Base-by-base conservation (phyloP, 2,888 invertebrate genomes). In the Carcina quercana region DNA sequence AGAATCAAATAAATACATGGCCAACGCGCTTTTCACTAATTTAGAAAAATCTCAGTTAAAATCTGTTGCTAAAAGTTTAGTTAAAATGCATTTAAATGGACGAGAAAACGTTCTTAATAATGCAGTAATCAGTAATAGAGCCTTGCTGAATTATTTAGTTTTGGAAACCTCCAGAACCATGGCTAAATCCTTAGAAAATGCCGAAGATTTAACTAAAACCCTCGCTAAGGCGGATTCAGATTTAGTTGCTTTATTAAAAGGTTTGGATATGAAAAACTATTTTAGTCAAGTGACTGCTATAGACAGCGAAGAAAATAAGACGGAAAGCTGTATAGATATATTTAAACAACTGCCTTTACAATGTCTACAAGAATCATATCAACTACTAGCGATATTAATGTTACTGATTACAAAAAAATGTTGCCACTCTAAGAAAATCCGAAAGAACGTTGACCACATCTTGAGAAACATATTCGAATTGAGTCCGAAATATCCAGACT, bases 301-400 rank as follows among this genome's bases (percentile, higher is more conserved):
- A 43, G 40, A 50, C 19, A 47, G 59, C 22, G 38, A 53, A 26
- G 54, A 61, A 15, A 63, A 64, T 13, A 47, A 40, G 11, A 36
- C 75, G 5, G 44, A 50, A 30, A 59, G 52, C 22, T 60, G 56
- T 27, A 31, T 83, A 0, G 69, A 75, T 3, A 43, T 82, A 4
- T 40, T 78, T 12, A 72, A 68, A 37, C 44, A 59, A 13, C 42
- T 83, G 31, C 63, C 67, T 34, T 58, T 84, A 25, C 54, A 70
- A 34, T 67, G 72, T 55, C 54, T 84, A 27, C 73, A 74, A 28
- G 83, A 83, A 53, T 71, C 65, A 38, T 64, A 59, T 53, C 83
- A 83, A 58, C 51, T 83, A 40, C 49, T 59, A 15, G 57, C 66
- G 10, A 64, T 82, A 22, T 79, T 79, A 32, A 48, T 75, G 5